phyloP scores from a whole-genome alignment of 2,113 vertebrate genomes.

The Hiodon alosoides region DNA sequence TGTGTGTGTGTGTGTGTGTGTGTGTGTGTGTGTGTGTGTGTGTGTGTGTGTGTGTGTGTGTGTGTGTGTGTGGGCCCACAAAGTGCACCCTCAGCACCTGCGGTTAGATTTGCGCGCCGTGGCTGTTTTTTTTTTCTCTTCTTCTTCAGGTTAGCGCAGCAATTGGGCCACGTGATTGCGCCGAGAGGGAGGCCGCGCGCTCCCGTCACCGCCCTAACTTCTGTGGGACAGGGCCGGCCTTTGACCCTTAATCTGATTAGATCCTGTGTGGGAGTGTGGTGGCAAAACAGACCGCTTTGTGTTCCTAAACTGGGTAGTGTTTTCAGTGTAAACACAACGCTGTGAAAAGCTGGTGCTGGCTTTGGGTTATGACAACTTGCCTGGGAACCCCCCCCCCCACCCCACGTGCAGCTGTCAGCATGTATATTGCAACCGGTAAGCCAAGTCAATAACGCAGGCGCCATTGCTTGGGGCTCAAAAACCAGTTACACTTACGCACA shows the following conservation, averaged over 20 bases:
- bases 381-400: background rate
- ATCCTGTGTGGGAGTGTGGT: background rate
- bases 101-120: background rate
- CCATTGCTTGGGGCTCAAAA: background rate
- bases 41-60: background rate
- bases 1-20: background rate
- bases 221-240: background rate
- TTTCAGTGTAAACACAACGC: constrained; percentile 5
- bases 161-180: background rate
- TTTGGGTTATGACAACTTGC: background rate
- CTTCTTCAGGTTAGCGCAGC: background rate
- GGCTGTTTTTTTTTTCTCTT: constrained; percentile 10
- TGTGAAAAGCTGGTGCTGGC: background rate
- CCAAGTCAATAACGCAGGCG: too few species aligned
- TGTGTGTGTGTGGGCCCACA: background rate
- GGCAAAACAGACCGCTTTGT: constrained; percentile 19
- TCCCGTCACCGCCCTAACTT: background rate
- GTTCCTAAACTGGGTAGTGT: background rate
- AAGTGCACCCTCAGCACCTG: constrained; percentile 20
- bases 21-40: background rate
- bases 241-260: constrained; percentile 6
- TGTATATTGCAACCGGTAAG: too few species aligned
- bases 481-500: background rate
- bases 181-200: background rate
- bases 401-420: background rate